phyloP scores from a whole-genome alignment of 2,888 invertebrate genomes.

The Hirudinaria manillensis region DNA sequence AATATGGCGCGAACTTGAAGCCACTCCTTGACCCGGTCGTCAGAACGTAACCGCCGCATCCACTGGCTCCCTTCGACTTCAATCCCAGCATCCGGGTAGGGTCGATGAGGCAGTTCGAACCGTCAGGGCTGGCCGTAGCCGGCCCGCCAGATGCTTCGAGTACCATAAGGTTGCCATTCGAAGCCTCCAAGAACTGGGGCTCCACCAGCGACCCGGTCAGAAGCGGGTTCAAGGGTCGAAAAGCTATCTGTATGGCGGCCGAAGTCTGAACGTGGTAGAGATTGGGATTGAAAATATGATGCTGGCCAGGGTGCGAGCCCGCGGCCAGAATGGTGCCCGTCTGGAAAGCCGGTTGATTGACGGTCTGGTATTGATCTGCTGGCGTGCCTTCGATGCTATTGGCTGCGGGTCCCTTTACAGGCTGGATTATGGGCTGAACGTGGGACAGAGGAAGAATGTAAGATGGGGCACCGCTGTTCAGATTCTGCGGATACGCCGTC shows the following conservation, averaged over 20 bases:
- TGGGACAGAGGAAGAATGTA: not conserved
- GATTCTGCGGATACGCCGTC: not conserved
- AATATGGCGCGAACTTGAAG: constrained; percentile 19
- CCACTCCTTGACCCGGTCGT: constrained; percentile 13
- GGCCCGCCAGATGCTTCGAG: not conserved
- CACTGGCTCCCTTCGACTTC: constrained; percentile 10
- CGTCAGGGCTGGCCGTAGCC: not conserved
- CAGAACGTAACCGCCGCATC: constrained; percentile 16
- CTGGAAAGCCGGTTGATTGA: not conserved
- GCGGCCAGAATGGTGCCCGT: not conserved
- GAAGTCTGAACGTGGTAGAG: constrained; percentile 21
- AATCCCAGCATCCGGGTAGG: not conserved
- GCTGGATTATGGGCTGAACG: not conserved
- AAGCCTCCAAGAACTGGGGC: not conserved
- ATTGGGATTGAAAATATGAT: constrained; percentile 15
- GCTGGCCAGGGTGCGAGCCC: not conserved
- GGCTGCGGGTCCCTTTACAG: not conserved
- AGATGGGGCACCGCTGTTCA: not conserved
- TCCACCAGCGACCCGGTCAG: not conserved
- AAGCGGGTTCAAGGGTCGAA: constrained; percentile 4
- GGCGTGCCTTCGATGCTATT: no score
- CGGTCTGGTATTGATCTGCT: not conserved
- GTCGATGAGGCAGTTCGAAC: constrained; percentile 3
- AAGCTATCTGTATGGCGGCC: constrained; percentile 13
- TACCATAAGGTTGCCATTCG: not conserved